A percentile compares a stretch with the other conserved stretches of the same genome.
Evolutionary conservation across 1,140 invertebrate genomes (phyloP).

Genomic region (Ptiloglossa arizonensis): DNA sequence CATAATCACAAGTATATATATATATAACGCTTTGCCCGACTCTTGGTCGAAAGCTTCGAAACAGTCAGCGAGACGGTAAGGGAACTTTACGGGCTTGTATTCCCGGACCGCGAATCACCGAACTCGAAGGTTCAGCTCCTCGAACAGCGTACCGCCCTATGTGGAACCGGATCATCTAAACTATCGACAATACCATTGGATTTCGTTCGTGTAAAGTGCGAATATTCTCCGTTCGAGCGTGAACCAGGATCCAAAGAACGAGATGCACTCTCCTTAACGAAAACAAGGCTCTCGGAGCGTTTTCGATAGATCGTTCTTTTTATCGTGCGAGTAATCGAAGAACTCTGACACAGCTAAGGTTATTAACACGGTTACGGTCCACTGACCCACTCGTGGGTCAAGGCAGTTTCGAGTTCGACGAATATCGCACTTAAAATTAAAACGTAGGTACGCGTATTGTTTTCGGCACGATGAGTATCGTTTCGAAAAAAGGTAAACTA

Average conservation of each 20-base stretch:
- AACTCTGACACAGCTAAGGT: too few species aligned
- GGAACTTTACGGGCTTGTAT: slow-evolving; percentile 22
- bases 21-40: not conserved
- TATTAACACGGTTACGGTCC: too few species aligned
- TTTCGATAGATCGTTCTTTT: too few species aligned
- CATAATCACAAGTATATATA: not conserved
- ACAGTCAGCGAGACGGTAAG: not conserved
- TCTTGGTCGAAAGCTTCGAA: not conserved
- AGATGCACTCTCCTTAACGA: not conserved
- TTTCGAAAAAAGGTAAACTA: too few species aligned
- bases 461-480: too few species aligned
- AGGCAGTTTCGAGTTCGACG: too few species aligned
- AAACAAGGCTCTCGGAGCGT: too few species aligned
- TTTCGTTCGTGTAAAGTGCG: not conserved
- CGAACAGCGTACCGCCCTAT: not conserved
- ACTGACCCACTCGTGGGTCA: too few species aligned
- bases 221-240: not conserved
- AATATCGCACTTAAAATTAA: too few species aligned
- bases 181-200: not conserved
- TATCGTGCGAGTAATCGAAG: too few species aligned
- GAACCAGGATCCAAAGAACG: not conserved
- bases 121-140: not conserved
- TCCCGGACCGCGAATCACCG: not conserved
- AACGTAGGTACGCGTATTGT: too few species aligned
- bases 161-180: slow-evolving; percentile 1